Base-by-base conservation (phyloP, 2,797 vertebrate genomes). In the Sus cebifrons region DNA sequence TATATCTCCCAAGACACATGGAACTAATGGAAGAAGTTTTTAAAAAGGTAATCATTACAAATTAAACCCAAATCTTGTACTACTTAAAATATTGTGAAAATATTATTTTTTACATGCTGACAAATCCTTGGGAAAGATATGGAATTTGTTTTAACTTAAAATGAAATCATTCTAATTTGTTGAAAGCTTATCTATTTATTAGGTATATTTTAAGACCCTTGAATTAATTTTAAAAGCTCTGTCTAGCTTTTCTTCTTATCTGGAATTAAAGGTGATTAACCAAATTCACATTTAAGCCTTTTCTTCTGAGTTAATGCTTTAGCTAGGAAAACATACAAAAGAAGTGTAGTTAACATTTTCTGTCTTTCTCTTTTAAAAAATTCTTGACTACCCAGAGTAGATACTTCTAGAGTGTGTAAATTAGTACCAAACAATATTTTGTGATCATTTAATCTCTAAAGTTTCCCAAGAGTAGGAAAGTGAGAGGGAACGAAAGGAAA, bases 131-230 rank as follows among this genome's bases (percentile, higher is more conserved):
- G 18, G 86, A 15, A 88, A 93, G 40, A 54, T 21, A 60, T 21
- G 70, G 27, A 83, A 21, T 62, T 93, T 12, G 73, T 94, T 75
- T 56, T 73, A 81, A 90, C 78, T 20, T 93, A 95, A 95, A 93
- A 91, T 95, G 86, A 82, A 85, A 83, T 87, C 62, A 84, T 23
- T 67, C 36, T 91, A 81, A 90, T 93, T 92, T 94, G 27, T 89
- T 77, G 74, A 95, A 87, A 89, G 52, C 16, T 92, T 56, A 77
- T 77, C 0, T 71, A 32, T 70, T 89, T 89, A 86, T 65, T n/a
- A 93, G 12, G 49, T 25, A 13, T 83, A 91, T 95, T 92, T 92
- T 93, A 88, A 97, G 78, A 85, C 79, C 58, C 25, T 81, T 75
- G 77, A 91, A 65, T 82, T 92, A 73, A 94, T 93, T 82, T 27